These are phyloP conservation scores for Spongilla lacustris DNA, from an alignment of 37 sponge, comb jelly and placozoan genomes.

Conservation along the genomic window DNA sequence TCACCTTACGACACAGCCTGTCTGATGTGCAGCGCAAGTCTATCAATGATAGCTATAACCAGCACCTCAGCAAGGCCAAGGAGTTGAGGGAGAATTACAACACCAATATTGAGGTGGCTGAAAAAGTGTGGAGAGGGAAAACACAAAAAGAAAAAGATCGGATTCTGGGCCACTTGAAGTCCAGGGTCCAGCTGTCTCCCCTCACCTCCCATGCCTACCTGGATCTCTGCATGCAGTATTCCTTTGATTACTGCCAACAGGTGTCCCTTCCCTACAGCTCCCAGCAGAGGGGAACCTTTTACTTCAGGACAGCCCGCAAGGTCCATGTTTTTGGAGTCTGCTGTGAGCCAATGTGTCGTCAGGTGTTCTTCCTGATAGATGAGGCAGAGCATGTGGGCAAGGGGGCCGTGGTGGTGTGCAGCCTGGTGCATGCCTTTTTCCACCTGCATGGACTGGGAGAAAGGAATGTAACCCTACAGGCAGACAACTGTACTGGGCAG, in stretches of 20 bases:
- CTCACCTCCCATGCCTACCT: not conserved
- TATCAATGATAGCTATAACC: not conserved
- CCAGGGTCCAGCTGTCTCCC: not conserved
- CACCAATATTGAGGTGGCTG: not conserved
- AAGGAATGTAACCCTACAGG: not conserved
- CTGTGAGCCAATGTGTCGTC: slow-evolving; percentile 6
- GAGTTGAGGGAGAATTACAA: not conserved
- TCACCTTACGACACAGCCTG: not conserved
- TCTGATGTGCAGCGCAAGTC: not conserved
- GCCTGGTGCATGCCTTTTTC: not conserved
- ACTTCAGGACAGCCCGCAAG: slow-evolving; percentile 18
- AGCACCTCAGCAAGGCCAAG: slow-evolving; percentile 1
- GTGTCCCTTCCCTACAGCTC: slow-evolving; percentile 8
- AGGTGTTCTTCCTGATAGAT: not conserved
- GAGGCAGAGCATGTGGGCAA: not conserved
- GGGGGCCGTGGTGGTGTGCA: not conserved
- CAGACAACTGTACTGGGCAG: slow-evolving; percentile 34
- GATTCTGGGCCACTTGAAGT: not conserved
- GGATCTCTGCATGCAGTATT: not conserved
- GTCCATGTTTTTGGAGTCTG: slow-evolving; percentile 2
- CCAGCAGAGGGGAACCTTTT: slow-evolving; percentile 3
- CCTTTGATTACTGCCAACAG: not conserved
- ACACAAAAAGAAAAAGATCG: not conserved
- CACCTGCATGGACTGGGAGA: slow-evolving; percentile 11
- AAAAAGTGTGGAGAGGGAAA: not conserved